These are phyloP conservation scores for Potamilus streckersoni DNA, from an alignment of 1,140 invertebrate species.

Conservation along the genomic window DNA sequence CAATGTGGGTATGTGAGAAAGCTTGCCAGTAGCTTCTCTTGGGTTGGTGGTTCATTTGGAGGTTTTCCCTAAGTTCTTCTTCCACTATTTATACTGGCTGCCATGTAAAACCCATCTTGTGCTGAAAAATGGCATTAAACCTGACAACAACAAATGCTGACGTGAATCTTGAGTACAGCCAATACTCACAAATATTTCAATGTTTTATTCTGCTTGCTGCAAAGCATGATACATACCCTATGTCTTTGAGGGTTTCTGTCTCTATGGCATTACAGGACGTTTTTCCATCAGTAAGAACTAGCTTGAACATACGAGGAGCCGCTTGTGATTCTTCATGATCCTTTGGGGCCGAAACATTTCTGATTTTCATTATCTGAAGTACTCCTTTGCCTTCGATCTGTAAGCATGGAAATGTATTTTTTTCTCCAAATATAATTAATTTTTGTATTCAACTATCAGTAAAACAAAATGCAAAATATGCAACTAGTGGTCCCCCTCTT, in stretches of 20 bases:
- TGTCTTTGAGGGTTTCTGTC: constrained; percentile 68
- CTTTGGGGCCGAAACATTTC: constrained; percentile 91
- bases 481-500: too few species aligned
- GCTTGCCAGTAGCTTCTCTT: too few species aligned
- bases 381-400: constrained; percentile 79
- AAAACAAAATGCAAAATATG: too few species aligned
- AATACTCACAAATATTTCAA: not conserved
- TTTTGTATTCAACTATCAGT: too few species aligned
- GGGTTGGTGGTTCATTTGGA: too few species aligned
- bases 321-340: constrained; percentile 85
- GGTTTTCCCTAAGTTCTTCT: too few species aligned
- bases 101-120: too few species aligned
- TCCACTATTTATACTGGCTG: too few species aligned
- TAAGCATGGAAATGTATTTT: not conserved
- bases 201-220: not conserved
- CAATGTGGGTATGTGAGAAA: too few species aligned
- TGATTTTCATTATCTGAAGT: constrained; percentile 87
- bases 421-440: too few species aligned
- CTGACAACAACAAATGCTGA: too few species aligned
- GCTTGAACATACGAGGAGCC: constrained; percentile 84
- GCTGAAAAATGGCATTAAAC: too few species aligned
- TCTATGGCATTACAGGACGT: constrained; percentile 82
- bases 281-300: constrained; percentile 87
- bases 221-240: constrained; percentile 70
- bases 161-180: not conserved